A percentile compares a stretch with the other conserved stretches of the same genome.
Evolutionary conservation across 2,797 vertebrate genomes (phyloP).

Genomic region (Botia kubotai): DNA sequence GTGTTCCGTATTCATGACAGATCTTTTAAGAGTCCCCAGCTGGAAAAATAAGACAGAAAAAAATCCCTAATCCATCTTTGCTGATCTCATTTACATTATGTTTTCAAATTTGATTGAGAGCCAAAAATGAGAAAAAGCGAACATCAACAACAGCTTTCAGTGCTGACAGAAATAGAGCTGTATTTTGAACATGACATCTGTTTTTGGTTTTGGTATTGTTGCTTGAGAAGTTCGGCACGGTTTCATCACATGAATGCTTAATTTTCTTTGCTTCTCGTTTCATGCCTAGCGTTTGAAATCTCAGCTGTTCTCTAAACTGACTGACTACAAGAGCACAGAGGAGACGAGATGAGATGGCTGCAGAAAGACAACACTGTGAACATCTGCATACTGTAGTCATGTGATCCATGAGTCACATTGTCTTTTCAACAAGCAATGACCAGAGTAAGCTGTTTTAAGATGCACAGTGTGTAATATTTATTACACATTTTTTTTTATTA

Average conservation of each 20-base stretch:
- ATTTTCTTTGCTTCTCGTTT: slow-evolving; percentile 34
- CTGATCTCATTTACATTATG: slow-evolving; percentile 47
- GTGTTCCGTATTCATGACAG: slow-evolving; percentile 62
- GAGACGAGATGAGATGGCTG: slow-evolving; percentile 2
- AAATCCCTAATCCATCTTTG: slow-evolving; percentile 40
- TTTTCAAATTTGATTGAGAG: slow-evolving; percentile 43
- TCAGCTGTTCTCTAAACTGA: slow-evolving; percentile 25
- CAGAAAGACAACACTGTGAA: neutral
- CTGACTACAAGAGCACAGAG: slow-evolving; percentile 16
- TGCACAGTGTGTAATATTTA: neutral
- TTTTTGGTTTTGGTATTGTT: slow-evolving; percentile 45
- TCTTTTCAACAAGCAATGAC: slow-evolving; percentile 4
- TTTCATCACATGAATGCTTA: slow-evolving; percentile 46
- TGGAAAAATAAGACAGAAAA: slow-evolving; percentile 52
- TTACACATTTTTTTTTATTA: neutral
- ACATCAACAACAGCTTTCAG: slow-evolving; percentile 39
- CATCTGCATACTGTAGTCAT: slow-evolving; percentile 10
- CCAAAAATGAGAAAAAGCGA: slow-evolving; percentile 25
- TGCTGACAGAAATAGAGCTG: slow-evolving; percentile 49
- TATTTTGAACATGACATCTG: slow-evolving; percentile 55
- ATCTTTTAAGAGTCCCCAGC: slow-evolving; percentile 65
- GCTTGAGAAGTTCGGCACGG: slow-evolving; percentile 35
- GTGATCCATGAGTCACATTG: slow-evolving; percentile 23
- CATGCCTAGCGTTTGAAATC: slow-evolving; percentile 15
- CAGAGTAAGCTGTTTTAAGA: slow-evolving; percentile 1